Evolutionary conservation across 2,888 invertebrate species (phyloP).

Genomic region (Dorcus parallelipipedus): DNA sequence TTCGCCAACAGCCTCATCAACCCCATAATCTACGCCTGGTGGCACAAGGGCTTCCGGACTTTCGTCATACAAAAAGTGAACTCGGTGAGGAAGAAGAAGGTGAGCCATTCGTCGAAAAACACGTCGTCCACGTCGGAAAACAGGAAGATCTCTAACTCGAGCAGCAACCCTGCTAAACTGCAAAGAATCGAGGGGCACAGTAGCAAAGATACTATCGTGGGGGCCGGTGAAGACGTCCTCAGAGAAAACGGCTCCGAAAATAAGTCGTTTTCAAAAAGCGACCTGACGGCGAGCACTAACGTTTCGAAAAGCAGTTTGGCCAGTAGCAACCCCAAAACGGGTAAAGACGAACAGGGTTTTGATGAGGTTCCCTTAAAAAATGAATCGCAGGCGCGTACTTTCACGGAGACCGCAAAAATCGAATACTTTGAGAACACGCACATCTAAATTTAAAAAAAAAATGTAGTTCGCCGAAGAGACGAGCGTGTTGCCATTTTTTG

Average conservation of each 20-base stretch:
- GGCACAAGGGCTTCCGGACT: conserved; percentile 64
- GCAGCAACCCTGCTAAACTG: neutral
- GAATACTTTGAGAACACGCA: no score
- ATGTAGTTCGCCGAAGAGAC: no score
- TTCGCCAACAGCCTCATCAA: conserved; percentile 61
- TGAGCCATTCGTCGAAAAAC: conserved; percentile 6
- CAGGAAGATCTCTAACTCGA: conserved; percentile 4
- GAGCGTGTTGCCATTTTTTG: no score
- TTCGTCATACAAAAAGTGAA: conserved; percentile 48
- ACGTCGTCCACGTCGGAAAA: conserved; percentile 4
- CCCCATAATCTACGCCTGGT: conserved; percentile 68
- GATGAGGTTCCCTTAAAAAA: no score
- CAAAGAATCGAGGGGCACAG: neutral
- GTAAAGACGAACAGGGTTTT: no score
- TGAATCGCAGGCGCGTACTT: no score
- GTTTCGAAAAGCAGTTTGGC: neutral
- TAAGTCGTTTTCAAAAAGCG: neutral
- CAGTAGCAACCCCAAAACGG: neutral
- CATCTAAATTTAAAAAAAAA: no score
- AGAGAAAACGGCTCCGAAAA: neutral
- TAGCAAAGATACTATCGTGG: neutral
- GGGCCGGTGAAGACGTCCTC: neutral
- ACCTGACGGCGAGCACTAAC: neutral
- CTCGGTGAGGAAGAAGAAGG: conserved; percentile 21
- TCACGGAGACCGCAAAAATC: no score